Evolutionary conservation across 2,113 vertebrate genomes (phyloP), one percentile per base, ranked within the genome.

Genomic region (Grallaria varia): DNA sequence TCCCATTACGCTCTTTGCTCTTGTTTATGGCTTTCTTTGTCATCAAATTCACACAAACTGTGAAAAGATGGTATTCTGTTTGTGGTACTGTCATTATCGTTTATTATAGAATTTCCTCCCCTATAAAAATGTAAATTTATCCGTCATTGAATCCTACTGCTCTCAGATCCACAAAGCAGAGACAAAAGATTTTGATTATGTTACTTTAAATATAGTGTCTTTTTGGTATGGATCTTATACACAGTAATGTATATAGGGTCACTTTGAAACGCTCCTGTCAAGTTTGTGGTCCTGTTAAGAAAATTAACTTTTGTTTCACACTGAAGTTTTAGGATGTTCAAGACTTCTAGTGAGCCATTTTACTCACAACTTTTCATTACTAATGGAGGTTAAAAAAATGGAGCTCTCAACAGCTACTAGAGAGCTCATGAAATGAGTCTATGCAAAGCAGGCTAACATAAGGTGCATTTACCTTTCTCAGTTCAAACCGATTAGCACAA

Each of bases 21-120:
- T 94, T 94, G 66, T 94, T 95, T 93, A 90, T 77, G 39, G 37
- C 45, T 88, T 77, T 44, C 37, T 84, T 93, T 93, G 72, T 78
- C 42, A 10, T 87, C 27, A 37, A 82, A 90, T 59, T 83, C 64
- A 68, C 24, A 64, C 33, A 84, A 89, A 96, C n/a, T 23, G 7
- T 81, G 71, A 73, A 96, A 93, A 90, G 30, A 39, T 6, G 8
- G 52, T 73, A 37, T 73, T 27, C 45, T 90, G 27, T 74, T 62
- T 91, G 59, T 62, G n/a, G 33, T 59, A 58, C 45, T 60, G 25
- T 60, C 39, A 66, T 74, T 85, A 77, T 22, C 2, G 27, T 76
- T 90, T 71, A 73, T 76, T 83, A 71, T 2, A 67, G 31, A 73
- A 74, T 77, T 91, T 78, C 31, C n/a, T 74, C 9, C 28, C 10